Base-by-base conservation (phyloP, 2,888 invertebrate species). In the Rugalucina vietnamica region DNA sequence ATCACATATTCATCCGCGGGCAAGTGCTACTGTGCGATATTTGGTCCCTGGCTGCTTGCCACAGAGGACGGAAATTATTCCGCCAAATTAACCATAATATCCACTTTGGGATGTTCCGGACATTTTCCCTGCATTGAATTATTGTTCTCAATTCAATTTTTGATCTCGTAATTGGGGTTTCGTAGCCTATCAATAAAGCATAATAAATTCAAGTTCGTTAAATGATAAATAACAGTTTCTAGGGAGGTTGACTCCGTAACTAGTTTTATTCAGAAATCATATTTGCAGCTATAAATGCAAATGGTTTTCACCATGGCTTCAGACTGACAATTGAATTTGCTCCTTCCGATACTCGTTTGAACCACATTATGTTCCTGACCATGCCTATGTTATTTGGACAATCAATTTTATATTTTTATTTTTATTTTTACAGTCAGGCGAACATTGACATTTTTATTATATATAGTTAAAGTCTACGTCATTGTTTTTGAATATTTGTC, bases 91-190 rank as follows among this genome's bases (percentile, higher is more conserved):
- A 79, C 83, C 83, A 83, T 85, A 85, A 88, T 85, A 85, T 82
- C 83, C 87, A 85, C 85, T 88, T 82, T 79, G 85, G 87, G 87
- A 88, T 79, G 79, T 81, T 88, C 79, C 83, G 85, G 87, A 84
- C 85, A 88, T 85, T 85, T 88, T 85, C 87, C 78, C 79, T 84
- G 76, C 87, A 88, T 88, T 83, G 81, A 88, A 88, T 88, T 85
- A 88, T 83, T 54, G 85, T 50, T 76, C 79, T 76, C 85, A 88
- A 88, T 85, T 85, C 78, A 85, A 88, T 88, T 88, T 88, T 79
- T 83, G 85, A 72, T 79, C 81, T 77, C 78, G 81, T 88, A 85
- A 88, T 88, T 88, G 81, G 76, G 74, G 87, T 88, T 85, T 88
- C 85, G 81, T 88, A 75, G 84, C 83, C 78, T 85, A 88, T 88